Conservation (phyloP, 2,797 vertebrate genomes). For the Silurus aristotelis region DNA sequence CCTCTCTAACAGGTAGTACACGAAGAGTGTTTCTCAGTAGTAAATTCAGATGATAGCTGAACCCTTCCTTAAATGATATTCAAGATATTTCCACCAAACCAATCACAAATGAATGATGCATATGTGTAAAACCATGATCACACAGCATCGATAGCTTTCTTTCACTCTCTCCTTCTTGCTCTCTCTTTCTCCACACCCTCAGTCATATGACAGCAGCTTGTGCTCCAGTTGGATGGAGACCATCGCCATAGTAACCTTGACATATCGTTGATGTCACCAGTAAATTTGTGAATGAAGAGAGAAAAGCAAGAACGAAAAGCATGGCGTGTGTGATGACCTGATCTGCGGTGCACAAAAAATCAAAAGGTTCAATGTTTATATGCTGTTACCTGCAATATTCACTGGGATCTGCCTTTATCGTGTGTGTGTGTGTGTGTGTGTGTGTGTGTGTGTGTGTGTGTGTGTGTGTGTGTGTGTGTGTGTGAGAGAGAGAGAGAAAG, state of each 20-base stretch:
- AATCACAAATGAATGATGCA: background rate
- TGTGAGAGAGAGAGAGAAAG: background rate
- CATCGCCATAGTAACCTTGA: constrained; percentile 64
- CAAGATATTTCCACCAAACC: background rate
- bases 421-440: background rate
- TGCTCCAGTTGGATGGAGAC: constrained; percentile 53
- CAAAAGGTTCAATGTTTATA: background rate
- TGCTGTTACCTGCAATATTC: background rate
- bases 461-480: background rate
- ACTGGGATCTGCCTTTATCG: background rate
- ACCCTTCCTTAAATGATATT: no score
- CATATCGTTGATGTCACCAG: constrained; percentile 61
- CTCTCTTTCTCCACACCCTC: constrained; percentile 16
- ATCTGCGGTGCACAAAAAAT: constrained; percentile 7
- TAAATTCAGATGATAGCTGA: background rate
- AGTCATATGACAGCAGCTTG: constrained; percentile 55
- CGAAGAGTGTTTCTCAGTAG: background rate
- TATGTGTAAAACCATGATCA: background rate
- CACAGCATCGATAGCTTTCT: background rate
- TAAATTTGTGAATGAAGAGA: constrained; percentile 64
- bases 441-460: background rate
- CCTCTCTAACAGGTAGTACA: background rate
- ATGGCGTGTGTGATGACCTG: constrained; percentile 32
- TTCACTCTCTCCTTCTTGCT: background rate
- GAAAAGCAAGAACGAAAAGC: constrained; percentile 7